Evolutionary conservation across 2,888 invertebrate genomes (phyloP).

Genomic region (Limenitis camilla): DNA sequence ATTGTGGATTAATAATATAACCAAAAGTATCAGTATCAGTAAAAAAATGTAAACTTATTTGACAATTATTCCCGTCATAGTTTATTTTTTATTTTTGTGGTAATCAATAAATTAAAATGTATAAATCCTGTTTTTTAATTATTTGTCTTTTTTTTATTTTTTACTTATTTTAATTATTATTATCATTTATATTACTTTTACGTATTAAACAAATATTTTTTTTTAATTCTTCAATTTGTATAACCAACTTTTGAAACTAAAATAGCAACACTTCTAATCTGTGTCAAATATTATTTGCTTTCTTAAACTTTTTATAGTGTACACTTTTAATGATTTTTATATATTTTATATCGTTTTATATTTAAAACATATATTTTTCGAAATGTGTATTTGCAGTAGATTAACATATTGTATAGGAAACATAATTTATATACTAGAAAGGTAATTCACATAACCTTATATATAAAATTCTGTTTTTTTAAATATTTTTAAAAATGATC

Average conservation of each 20-base stretch:
- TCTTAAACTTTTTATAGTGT: not conserved
- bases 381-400: slow-evolving; percentile 28
- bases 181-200: too few relatives aligned
- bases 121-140: too few relatives aligned
- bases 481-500: too few relatives aligned
- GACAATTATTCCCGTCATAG: not conserved
- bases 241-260: too few relatives aligned
- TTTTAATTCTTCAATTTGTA: too few relatives aligned
- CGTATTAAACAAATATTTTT: too few relatives aligned
- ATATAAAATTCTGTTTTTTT: too few relatives aligned
- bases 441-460: slow-evolving; percentile 25
- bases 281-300: not conserved
- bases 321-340: not conserved
- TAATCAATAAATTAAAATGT: not conserved
- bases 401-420: slow-evolving; percentile 27
- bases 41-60: slow-evolving; percentile 6
- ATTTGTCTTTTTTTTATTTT: too few relatives aligned
- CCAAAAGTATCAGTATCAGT: too few relatives aligned
- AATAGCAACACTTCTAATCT: not conserved
- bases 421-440: slow-evolving; percentile 34
- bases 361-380: slow-evolving; percentile 8
- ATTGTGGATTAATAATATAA: too few relatives aligned
- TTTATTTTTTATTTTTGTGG: not conserved
- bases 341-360: slow-evolving; percentile 1
- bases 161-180: too few relatives aligned